phyloP scores from a whole-genome alignment of 1,140 invertebrate species.

The Tribolium madens region DNA sequence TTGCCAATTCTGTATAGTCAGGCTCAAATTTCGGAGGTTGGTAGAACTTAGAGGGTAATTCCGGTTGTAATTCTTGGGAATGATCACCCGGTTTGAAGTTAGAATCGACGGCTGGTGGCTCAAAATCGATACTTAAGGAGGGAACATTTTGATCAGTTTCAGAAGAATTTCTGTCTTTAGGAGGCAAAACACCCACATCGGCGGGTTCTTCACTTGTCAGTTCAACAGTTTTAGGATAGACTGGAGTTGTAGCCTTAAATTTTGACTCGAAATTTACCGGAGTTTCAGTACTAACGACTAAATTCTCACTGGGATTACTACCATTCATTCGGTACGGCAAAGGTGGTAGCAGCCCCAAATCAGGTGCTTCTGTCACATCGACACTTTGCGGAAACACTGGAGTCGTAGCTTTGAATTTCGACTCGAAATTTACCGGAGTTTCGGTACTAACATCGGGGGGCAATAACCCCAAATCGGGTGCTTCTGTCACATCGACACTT shows the following conservation, averaged over 20 bases:
- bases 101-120: neutral
- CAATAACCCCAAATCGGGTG: neutral
- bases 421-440: constrained; percentile 39
- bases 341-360: constrained; percentile 15
- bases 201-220: constrained; percentile 42
- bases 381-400: constrained; percentile 47
- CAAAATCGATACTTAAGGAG: constrained; percentile 4
- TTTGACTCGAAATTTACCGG: constrained; percentile 56
- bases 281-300: neutral
- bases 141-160: constrained; percentile 39
- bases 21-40: constrained; percentile 53
- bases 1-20: constrained; percentile 40
- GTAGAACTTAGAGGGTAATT: constrained; percentile 49
- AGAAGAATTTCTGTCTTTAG: constrained; percentile 33
- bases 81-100: neutral
- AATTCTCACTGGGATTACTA: neutral
- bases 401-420: constrained; percentile 47
- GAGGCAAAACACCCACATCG: constrained; percentile 55
- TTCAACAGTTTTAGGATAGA: constrained; percentile 58
- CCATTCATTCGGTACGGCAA: neutral
- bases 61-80: neutral
- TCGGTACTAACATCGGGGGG: neutral
- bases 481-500: constrained; percentile 4
- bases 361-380: constrained; percentile 24
- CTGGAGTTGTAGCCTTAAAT: constrained; percentile 62